A percentile compares a stretch with the other conserved stretches of the same genome.
These are phyloP conservation scores for Nothoprocta pentlandii DNA, from an alignment of 2,113 vertebrate species.

Conservation along the genomic window DNA sequence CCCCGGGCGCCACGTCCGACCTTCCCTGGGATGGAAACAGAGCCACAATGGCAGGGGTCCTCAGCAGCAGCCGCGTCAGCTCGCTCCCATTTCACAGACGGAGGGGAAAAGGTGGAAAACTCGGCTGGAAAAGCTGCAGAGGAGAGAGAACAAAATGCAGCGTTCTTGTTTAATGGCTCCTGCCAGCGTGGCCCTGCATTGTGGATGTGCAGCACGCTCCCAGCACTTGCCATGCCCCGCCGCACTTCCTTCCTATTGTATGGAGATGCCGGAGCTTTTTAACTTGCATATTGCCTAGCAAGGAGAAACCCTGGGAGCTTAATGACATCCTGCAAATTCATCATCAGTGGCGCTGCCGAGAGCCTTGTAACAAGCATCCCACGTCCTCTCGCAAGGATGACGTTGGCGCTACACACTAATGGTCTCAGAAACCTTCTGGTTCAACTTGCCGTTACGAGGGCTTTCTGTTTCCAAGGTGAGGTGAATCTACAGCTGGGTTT, in stretches of 20 bases:
- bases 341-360: not conserved
- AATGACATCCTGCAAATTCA: conserved; percentile 42
- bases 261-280: conserved; percentile 4
- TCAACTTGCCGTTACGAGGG: not conserved
- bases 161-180: not conserved
- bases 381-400: not conserved
- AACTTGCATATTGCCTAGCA: not conserved
- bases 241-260: not conserved
- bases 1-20: not conserved
- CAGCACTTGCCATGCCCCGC: not conserved
- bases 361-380: conserved; percentile 12
- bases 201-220: not conserved
- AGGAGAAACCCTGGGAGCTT: conserved; percentile 27
- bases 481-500: not conserved
- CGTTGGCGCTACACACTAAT: not conserved
- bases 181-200: not conserved
- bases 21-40: not conserved
- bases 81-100: conserved; percentile 15
- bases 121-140: not conserved
- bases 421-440: not conserved
- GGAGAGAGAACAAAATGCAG: not conserved
- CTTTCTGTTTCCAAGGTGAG: not conserved
- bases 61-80: not conserved
- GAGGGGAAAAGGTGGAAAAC: not conserved
- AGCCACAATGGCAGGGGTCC: conserved; percentile 23